These are phyloP conservation scores for Coregonus suidteri DNA, from an alignment of 2,797 vertebrate genomes.

Conservation along the genomic window DNA sequence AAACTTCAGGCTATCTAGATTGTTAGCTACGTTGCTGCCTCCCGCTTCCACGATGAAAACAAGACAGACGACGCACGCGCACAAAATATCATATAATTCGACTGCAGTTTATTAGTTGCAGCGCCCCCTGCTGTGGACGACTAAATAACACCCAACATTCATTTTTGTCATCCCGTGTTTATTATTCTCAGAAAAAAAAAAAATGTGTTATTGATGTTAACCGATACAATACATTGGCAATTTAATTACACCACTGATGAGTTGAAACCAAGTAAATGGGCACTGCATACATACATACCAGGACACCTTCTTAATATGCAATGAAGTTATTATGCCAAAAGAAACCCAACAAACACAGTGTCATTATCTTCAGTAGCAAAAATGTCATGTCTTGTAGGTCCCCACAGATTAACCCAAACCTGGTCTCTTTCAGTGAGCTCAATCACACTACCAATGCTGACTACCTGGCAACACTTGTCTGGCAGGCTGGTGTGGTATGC, in stretches of 20 bases:
- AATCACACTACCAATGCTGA: slow-evolving; percentile 49
- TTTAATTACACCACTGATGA: background rate
- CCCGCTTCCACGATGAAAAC: background rate
- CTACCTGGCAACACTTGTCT: slow-evolving; percentile 51
- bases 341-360: slow-evolving; percentile 51
- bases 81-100: too few relatives aligned
- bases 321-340: slow-evolving; percentile 30
- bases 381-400: slow-evolving; percentile 46
- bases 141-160: background rate
- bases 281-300: background rate
- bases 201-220: background rate
- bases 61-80: background rate
- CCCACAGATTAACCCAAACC: slow-evolving; percentile 47
- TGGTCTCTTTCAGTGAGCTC: slow-evolving; percentile 30
- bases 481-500: slow-evolving; percentile 51
- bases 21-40: background rate
- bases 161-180: background rate
- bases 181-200: background rate
- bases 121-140: background rate
- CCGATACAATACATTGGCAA: background rate
- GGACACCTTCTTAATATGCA: background rate
- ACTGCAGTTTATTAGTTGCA: background rate
- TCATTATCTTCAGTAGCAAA: slow-evolving; percentile 57
- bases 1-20: background rate
- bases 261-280: background rate